Conservation (phyloP, 2,797 vertebrate genomes). For the Simalia tracyae region DNA sequence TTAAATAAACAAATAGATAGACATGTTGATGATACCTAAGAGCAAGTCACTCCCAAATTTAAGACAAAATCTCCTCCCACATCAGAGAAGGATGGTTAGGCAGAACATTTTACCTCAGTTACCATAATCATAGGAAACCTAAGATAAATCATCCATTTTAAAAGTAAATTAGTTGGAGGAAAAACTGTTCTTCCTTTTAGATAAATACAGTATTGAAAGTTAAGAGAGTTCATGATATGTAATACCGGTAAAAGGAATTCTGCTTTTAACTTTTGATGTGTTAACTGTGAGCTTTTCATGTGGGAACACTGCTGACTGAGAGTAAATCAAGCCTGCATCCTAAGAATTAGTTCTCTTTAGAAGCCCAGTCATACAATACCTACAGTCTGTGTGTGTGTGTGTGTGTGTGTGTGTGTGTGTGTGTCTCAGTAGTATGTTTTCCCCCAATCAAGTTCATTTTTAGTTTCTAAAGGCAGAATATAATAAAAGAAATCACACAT, state of each 20-base stretch:
- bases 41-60: neutral
- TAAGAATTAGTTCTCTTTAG: neutral
- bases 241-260: neutral
- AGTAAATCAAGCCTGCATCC: neutral
- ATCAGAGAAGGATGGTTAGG: neutral
- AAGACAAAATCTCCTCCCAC: neutral
- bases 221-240: neutral
- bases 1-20: neutral
- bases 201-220: neutral
- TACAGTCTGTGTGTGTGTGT: neutral
- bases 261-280: neutral
- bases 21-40: neutral
- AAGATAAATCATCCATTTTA: neutral
- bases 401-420: neutral
- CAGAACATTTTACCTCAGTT: neutral
- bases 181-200: neutral
- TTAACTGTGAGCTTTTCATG: neutral
- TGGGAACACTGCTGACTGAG: neutral
- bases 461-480: constrained; percentile 62
- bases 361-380: neutral
- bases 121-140: neutral
- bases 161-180: neutral
- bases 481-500: constrained; percentile 67
- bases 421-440: neutral
- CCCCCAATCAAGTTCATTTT: constrained; percentile 4